A percentile compares a stretch with the other conserved stretches of the same genome.
Conservation (phyloP, 2,888 invertebrate species). For the Scaptodrosophila latifasciaeformis region DNA sequence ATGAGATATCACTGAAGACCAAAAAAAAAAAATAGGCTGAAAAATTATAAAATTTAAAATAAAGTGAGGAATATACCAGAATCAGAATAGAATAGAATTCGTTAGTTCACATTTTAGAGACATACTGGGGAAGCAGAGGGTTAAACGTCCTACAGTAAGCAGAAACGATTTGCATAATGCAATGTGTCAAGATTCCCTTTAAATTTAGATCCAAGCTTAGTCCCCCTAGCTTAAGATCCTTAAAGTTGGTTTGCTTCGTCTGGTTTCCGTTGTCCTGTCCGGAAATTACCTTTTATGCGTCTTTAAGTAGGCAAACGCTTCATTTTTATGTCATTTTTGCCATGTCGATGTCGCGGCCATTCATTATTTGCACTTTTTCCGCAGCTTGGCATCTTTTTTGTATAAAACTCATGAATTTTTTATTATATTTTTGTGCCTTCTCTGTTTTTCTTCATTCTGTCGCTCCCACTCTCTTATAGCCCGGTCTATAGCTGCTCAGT, state of each 20-base stretch:
- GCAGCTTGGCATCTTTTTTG: constrained; percentile 27
- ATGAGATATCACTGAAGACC: no score
- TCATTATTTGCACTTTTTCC: constrained; percentile 63
- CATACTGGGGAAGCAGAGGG: no score
- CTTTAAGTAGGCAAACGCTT: constrained; percentile 69
- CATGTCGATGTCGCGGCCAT: constrained; percentile 41
- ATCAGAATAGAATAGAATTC: no score
- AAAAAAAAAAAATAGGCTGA: no score
- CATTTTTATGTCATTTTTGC: constrained; percentile 63
- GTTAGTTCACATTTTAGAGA: no score
- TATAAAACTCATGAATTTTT: constrained; percentile 64
- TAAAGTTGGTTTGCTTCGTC: neutral
- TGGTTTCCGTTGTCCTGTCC: constrained; percentile 5
- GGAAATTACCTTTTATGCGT: constrained; percentile 66
- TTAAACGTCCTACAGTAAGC: no score
- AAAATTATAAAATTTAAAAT: no score
- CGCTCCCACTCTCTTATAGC: neutral
- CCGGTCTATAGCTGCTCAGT: constrained; percentile 4
- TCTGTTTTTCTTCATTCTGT: neutral
- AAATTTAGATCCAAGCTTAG: no score
- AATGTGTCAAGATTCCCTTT: no score
- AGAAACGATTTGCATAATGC: no score
- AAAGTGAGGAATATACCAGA: no score
- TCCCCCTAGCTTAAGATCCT: constrained; percentile 18
- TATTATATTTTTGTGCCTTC: constrained; percentile 59